A percentile compares a stretch with the other conserved stretches of the same genome.
phyloP scores from a whole-genome alignment of 2,113 vertebrate genomes.

The Globicephala melas region DNA sequence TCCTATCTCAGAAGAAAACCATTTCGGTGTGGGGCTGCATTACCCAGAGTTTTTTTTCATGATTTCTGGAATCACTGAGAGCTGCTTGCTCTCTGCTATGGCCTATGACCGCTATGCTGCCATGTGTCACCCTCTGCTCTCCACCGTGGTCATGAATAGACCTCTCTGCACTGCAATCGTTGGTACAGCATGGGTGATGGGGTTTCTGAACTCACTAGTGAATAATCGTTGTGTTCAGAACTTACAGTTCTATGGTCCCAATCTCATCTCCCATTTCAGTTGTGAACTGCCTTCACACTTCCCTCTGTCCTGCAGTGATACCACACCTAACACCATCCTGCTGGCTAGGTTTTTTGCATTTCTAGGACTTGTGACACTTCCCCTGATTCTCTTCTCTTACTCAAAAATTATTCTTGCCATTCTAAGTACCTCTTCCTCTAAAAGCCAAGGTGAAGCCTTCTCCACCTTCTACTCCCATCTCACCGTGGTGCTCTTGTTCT shows the following conservation, averaged over 20 bases:
- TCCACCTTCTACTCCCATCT: background rate
- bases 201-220: background rate
- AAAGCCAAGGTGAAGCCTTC: background rate
- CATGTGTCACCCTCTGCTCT: background rate
- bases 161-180: background rate
- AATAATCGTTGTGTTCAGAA: background rate
- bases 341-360: background rate
- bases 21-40: background rate
- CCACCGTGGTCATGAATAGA: background rate
- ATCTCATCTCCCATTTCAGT: background rate
- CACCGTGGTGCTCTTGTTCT: constrained; percentile 1
- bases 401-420: background rate
- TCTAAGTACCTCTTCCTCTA: background rate
- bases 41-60: background rate
- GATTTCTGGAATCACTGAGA: background rate
- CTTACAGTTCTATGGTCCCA: background rate
- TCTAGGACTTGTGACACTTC: background rate
- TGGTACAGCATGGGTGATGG: background rate
- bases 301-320: background rate
- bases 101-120: background rate
- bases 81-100: background rate
- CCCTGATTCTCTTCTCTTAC: background rate
- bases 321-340: background rate
- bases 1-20: background rate
- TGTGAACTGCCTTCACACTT: background rate